These are phyloP conservation scores for Zygaena filipendulae DNA, from an alignment of 2,888 invertebrate genomes.

Conservation along the genomic window DNA sequence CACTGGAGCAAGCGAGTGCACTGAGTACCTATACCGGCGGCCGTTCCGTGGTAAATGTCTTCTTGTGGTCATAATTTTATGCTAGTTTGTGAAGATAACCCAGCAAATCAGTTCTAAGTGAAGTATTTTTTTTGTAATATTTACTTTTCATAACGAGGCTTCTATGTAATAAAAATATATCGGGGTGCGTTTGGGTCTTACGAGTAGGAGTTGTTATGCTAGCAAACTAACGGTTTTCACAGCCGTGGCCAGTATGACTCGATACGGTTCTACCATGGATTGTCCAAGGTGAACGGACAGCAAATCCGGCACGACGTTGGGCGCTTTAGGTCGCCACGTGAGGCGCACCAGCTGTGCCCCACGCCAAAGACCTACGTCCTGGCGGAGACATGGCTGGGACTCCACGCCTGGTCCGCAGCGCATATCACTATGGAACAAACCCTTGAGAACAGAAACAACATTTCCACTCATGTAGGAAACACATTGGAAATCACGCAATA, in stretches of 20 bases:
- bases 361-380: constrained; percentile 69
- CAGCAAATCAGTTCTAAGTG: no score
- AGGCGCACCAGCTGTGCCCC: constrained; percentile 52
- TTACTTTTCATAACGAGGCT: not conserved
- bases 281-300: constrained; percentile 19
- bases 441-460: constrained; percentile 34
- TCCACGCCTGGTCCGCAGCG: constrained; percentile 70
- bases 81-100: no score
- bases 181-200: no score
- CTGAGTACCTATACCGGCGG: no score
- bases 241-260: no score
- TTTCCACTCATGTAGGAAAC: not conserved
- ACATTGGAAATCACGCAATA: no score
- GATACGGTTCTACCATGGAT: constrained; percentile 24
- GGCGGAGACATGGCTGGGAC: constrained; percentile 38
- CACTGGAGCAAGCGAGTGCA: no score
- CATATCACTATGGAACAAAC: constrained; percentile 54
- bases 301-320: constrained; percentile 32
- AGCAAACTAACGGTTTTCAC: constrained; percentile 17
- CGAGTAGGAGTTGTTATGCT: no score
- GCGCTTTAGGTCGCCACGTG: constrained; percentile 35
- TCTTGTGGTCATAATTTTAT: no score
- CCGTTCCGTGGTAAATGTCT: no score
- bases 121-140: no score
- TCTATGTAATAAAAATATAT: no score